These are phyloP conservation scores for Macrobrachium nipponense DNA, from an alignment of 1,140 invertebrate species.

Conservation along the genomic window DNA sequence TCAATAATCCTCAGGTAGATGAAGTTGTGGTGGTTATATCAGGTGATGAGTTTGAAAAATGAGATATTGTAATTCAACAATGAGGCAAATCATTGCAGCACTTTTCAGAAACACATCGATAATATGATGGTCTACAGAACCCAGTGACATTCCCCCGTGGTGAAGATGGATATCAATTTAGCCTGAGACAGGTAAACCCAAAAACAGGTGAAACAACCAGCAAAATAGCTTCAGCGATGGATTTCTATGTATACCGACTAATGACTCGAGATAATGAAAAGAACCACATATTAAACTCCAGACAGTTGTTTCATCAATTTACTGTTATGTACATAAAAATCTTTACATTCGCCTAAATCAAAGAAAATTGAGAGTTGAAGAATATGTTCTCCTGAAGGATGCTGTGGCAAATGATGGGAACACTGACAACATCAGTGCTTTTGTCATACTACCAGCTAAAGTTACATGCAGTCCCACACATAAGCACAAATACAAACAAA, in stretches of 20 bases:
- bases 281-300: conserved; percentile 61
- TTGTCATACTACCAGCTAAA: conserved; percentile 5
- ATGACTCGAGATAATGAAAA: conserved; percentile 34
- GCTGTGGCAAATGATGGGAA: neutral
- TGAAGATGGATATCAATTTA: conserved; percentile 1
- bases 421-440: neutral
- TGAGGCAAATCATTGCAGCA: neutral
- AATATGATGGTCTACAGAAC: neutral
- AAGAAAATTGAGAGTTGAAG: conserved; percentile 62
- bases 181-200: neutral
- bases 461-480: neutral
- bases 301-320: conserved; percentile 65
- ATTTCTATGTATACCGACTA: conserved; percentile 6
- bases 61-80: neutral
- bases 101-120: neutral
- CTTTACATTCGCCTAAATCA: conserved; percentile 65
- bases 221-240: too few species aligned
- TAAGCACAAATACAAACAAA: neutral
- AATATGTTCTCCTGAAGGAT: conserved; percentile 57
- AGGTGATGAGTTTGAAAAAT: neutral
- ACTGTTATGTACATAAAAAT: conserved; percentile 66
- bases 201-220: neutral
- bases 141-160: neutral
- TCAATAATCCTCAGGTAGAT: neutral
- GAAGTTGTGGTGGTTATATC: neutral